Percentiles rank a stretch among this genome's conserved stretches.
Evolutionary conservation across 2,888 invertebrate species (phyloP).

Genomic region (Poecilobothrus nobilitatus): DNA sequence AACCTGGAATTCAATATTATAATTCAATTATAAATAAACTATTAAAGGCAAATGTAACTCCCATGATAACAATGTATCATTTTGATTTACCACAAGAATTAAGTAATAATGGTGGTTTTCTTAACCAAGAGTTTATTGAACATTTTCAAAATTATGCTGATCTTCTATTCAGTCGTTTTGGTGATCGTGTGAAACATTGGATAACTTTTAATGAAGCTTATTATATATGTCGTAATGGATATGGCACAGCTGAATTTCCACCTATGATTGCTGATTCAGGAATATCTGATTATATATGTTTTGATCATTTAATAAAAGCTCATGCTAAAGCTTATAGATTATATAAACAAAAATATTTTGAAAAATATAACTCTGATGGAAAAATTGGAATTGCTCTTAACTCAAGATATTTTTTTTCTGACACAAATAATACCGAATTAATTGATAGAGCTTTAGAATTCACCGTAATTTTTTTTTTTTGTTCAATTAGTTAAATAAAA

Average conservation of each 20-base stretch:
- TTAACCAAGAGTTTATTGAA: constrained; percentile 41
- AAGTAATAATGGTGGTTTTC: constrained; percentile 49
- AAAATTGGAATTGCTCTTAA: constrained; percentile 33
- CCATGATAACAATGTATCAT: constrained; percentile 52
- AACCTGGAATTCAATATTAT: constrained; percentile 56
- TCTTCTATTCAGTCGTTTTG: constrained; percentile 43
- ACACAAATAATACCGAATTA: constrained; percentile 23
- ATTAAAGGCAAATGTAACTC: constrained; percentile 51
- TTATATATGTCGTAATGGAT: constrained; percentile 43
- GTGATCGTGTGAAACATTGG: constrained; percentile 50
- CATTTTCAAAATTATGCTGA: constrained; percentile 48
- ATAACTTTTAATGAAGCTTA: constrained; percentile 53
- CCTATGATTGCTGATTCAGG: constrained; percentile 43
- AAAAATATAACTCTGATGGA: constrained; percentile 29
- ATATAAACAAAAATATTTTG: constrained; percentile 41
- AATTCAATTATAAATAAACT: constrained; percentile 55
- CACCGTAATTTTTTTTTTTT: constrained; percentile 21
- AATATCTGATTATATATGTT: constrained; percentile 47
- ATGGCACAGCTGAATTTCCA: constrained; percentile 39
- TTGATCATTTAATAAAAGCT: constrained; percentile 46
- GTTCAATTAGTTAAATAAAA: not conserved
- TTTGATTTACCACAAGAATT: constrained; percentile 50
- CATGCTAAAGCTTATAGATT: constrained; percentile 47
- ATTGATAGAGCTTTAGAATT: constrained; percentile 31
- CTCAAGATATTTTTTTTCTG: constrained; percentile 29